Conservation (phyloP, 2,797 vertebrate species). For the Sebastes steindachneri region DNA sequence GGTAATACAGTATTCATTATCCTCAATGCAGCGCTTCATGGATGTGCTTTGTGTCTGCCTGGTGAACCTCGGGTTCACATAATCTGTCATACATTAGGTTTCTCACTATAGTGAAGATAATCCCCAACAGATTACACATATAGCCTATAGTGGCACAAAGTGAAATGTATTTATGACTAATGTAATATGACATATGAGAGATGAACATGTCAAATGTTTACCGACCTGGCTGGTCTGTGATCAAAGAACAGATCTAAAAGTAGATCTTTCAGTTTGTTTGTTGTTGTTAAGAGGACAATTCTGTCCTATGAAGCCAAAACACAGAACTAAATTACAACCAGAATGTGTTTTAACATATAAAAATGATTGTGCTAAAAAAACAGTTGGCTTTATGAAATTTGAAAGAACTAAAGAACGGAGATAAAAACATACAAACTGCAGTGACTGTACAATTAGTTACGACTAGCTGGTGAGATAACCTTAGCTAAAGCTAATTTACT, state of each 20-base stretch:
- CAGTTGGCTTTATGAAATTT: neutral
- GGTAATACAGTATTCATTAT: conserved; percentile 66
- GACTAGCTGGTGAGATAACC: neutral
- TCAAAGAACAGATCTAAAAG: neutral
- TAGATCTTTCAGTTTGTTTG: neutral
- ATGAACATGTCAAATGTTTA: neutral
- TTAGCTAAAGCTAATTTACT: neutral
- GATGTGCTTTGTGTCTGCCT: conserved; percentile 35
- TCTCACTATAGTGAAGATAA: neutral
- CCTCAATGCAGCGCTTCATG: neutral
- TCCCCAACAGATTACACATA: neutral
- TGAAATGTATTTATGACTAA: neutral
- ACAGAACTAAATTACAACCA: neutral
- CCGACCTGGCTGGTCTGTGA: neutral
- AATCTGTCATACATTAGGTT: conserved; percentile 7
- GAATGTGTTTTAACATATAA: neutral
- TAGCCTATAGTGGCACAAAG: neutral
- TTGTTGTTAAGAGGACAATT: neutral
- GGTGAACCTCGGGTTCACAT: conserved; percentile 27
- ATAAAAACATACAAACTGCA: no score
- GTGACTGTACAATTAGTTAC: neutral
- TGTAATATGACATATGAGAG: neutral
- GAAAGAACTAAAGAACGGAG: no score
- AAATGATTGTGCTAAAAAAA: neutral
- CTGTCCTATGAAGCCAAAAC: neutral